Conservation (phyloP, 2,113 vertebrate species). For the Cepphus grylle region DNA sequence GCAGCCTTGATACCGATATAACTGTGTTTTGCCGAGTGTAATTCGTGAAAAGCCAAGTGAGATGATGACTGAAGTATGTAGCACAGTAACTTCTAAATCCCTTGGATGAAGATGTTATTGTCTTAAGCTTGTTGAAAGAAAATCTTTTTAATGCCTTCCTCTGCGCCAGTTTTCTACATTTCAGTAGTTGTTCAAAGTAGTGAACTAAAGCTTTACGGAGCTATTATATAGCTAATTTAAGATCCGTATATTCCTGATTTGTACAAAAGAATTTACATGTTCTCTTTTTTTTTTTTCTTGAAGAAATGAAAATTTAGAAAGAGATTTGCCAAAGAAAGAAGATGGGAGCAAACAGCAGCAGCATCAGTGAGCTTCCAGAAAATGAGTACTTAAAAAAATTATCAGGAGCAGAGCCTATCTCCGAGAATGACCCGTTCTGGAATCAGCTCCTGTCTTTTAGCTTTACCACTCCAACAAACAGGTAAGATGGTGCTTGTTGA, state of each 20-base stretch:
- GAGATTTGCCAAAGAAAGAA: slow-evolving; percentile 23
- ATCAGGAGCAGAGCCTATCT: slow-evolving; percentile 87
- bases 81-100: neutral
- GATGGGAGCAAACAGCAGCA: slow-evolving; percentile 97
- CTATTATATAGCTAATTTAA: neutral
- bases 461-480: slow-evolving; percentile 90
- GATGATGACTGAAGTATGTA: neutral
- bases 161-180: accelerated
- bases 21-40: neutral
- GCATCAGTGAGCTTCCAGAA: slow-evolving; percentile 87
- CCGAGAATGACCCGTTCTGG: slow-evolving; percentile 97
- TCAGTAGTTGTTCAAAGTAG: neutral
- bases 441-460: slow-evolving; percentile 98
- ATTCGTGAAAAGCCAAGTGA: neutral
- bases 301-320: slow-evolving; percentile 75
- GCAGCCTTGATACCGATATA: neutral
- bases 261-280: neutral
- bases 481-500: slow-evolving; percentile 71
- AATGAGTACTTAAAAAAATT: slow-evolving; percentile 89
- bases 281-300: neutral
- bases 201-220: neutral
- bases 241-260: neutral
- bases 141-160: neutral
- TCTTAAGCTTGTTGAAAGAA: neutral
- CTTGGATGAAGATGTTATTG: neutral